Evolutionary conservation across 2,113 vertebrate species (phyloP).

Genomic region (Microcebus tavaratra): DNA sequence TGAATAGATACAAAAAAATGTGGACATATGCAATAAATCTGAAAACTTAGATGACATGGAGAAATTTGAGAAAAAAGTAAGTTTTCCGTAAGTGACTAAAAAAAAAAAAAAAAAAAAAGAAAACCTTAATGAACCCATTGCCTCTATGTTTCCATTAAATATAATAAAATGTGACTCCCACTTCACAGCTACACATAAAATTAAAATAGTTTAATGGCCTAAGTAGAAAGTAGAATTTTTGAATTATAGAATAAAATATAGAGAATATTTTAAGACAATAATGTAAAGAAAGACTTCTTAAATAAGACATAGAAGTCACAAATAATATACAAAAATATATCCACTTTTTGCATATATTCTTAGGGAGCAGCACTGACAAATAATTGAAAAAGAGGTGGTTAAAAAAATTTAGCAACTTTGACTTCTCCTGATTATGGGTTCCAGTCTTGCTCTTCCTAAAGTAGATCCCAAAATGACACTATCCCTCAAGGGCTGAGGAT

Average conservation of each 20-base stretch:
- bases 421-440: neutral
- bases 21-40: neutral
- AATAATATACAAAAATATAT: neutral
- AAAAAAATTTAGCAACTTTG: neutral
- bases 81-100: neutral
- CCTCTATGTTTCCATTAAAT: neutral
- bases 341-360: neutral
- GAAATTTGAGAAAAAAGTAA: neutral
- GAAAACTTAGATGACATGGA: neutral
- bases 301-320: neutral
- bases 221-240: neutral
- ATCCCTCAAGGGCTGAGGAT: neutral
- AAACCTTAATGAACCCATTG: neutral
- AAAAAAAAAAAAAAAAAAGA: neutral
- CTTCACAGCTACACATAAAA: neutral
- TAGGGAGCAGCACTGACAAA: neutral
- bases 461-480: neutral
- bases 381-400: neutral
- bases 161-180: neutral
- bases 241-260: neutral
- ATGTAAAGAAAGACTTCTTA: neutral
- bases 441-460: neutral
- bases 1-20: neutral
- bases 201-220: neutral
- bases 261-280: neutral